Evolutionary conservation across 2,113 vertebrate species (phyloP).

Genomic region (Climacteris rufus): DNA sequence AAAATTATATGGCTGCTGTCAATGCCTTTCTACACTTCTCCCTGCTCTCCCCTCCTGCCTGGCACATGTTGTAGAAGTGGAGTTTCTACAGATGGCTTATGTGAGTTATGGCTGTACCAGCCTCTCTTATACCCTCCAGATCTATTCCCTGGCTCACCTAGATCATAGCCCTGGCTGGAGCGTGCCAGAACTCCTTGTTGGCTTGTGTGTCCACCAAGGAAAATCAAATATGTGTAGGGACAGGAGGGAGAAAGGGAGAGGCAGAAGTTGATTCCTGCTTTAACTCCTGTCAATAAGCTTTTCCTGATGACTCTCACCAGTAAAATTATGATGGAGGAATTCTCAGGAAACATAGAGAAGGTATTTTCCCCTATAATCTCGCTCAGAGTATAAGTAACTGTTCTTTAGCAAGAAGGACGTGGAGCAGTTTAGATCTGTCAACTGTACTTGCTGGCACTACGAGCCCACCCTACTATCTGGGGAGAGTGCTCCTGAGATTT

Average conservation of each 20-base stretch:
- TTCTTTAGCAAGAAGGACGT: not conserved
- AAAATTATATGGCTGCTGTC: not conserved
- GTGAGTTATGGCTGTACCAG: not conserved
- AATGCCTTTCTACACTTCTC: not conserved
- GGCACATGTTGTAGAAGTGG: not conserved
- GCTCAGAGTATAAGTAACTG: not conserved
- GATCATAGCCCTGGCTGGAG: not conserved
- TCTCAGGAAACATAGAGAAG: not conserved
- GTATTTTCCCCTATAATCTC: not conserved
- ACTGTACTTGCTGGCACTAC: not conserved
- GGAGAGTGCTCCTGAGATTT: not conserved
- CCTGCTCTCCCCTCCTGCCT: not conserved
- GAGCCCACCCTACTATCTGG: not conserved
- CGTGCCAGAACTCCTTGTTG: not conserved
- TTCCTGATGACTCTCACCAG: not conserved
- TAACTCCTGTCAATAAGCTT: not conserved
- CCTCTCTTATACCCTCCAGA: not conserved
- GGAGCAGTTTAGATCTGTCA: not conserved
- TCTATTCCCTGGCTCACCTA: not conserved
- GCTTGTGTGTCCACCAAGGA: not conserved
- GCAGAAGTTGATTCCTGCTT: not conserved
- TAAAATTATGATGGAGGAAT: not conserved
- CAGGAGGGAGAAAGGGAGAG: not conserved
- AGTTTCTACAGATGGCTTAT: not conserved
- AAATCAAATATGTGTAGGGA: not conserved